A percentile compares a stretch with the other conserved stretches of the same genome.
phyloP scores from a whole-genome alignment of 2,888 invertebrate genomes.

The Aromia moschata region DNA sequence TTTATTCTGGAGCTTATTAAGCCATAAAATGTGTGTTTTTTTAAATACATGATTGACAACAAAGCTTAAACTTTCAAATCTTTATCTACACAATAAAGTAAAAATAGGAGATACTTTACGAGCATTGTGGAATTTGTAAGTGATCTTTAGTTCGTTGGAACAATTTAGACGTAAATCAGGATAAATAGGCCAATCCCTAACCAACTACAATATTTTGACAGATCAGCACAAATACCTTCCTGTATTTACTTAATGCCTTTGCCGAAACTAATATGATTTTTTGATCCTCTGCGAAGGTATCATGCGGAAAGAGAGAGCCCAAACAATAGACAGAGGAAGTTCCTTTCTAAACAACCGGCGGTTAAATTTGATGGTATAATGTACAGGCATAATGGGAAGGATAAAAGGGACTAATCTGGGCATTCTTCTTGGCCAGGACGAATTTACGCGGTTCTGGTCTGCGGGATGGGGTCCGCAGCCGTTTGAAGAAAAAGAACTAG shows the following conservation, averaged over 20 bases:
- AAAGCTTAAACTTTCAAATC: no score
- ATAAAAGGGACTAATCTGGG: constrained; percentile 34
- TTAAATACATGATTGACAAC: no score
- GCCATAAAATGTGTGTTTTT: no score
- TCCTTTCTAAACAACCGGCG: constrained; percentile 22
- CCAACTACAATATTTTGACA: constrained; percentile 40
- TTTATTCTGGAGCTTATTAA: no score
- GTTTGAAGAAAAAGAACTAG: constrained; percentile 19
- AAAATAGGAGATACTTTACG: no score
- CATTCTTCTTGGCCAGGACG: constrained; percentile 35
- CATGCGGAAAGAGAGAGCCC: constrained; percentile 43
- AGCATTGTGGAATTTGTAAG: no score
- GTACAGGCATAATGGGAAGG: constrained; percentile 35
- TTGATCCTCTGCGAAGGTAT: constrained; percentile 40
- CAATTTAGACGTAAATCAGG: background rate
- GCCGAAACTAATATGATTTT: constrained; percentile 40
- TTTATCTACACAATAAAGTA: no score
- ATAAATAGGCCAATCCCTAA: background rate
- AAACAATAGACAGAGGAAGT: constrained; percentile 33
- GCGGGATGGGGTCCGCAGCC: constrained; percentile 21
- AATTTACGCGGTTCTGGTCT: constrained; percentile 39
- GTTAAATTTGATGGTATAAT: constrained; percentile 24
- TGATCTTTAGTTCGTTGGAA: no score
- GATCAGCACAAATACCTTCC: constrained; percentile 43
- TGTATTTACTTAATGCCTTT: constrained; percentile 23